Conservation (phyloP, 2,797 vertebrate genomes). For the Crenichthys baileyi region DNA sequence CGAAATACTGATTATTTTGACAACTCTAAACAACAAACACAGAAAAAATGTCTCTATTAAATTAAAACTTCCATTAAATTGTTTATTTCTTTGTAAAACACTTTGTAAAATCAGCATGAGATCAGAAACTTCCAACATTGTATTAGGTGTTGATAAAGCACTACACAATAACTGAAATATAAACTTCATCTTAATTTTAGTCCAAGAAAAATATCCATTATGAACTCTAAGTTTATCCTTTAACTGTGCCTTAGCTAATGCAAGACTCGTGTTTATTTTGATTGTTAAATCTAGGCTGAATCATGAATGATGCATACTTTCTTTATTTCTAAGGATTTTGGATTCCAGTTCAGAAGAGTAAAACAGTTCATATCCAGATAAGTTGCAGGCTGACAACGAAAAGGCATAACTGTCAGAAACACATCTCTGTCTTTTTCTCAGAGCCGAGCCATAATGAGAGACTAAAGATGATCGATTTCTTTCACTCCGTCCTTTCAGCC, state of each 20-base stretch:
- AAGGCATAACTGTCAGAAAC: constrained; percentile 49
- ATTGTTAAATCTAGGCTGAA: not conserved
- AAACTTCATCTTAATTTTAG: too few relatives aligned
- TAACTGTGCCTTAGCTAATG: not conserved
- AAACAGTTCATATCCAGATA: constrained; percentile 17
- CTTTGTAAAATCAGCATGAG: too few relatives aligned
- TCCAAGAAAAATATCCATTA: too few relatives aligned
- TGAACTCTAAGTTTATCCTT: not conserved
- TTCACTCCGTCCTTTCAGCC: constrained; percentile 22
- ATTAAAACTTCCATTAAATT: too few relatives aligned
- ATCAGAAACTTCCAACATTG: too few relatives aligned
- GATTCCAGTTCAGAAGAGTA: constrained; percentile 5
- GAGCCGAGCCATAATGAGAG: constrained; percentile 43
- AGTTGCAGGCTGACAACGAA: constrained; percentile 35
- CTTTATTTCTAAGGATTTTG: constrained; percentile 6
- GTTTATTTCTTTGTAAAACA: too few relatives aligned
- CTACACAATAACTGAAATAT: too few relatives aligned
- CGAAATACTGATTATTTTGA: too few relatives aligned
- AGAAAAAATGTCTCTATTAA: too few relatives aligned
- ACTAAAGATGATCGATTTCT: constrained; percentile 53
- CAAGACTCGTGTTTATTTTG: not conserved
- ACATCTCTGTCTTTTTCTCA: constrained; percentile 44
- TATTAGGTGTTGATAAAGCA: too few relatives aligned
- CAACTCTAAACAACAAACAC: too few relatives aligned
- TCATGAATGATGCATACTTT: not conserved